Conservation (phyloP, 2,797 vertebrate species). For the Manis crassicaudata region DNA sequence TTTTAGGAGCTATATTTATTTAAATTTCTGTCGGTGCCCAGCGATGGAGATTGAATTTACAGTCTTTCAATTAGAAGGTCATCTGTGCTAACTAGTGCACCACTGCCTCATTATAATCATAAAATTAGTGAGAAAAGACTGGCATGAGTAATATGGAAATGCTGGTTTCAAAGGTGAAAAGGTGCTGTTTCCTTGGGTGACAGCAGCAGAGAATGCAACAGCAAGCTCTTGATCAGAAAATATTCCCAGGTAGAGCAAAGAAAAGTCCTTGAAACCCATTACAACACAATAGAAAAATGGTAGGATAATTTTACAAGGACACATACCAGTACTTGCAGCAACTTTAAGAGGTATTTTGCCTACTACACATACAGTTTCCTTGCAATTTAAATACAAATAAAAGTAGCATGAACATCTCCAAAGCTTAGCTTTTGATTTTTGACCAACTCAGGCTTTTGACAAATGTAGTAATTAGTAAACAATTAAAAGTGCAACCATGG, state of each 20-base stretch:
- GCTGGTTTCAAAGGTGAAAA: conserved; percentile 79
- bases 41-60: conserved; percentile 86
- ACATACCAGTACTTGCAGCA: not conserved
- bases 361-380: not conserved
- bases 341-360: not conserved
- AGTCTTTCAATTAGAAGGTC: conserved; percentile 90
- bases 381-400: conserved; percentile 17
- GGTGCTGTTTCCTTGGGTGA: conserved; percentile 68
- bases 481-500: not conserved
- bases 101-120: conserved; percentile 88
- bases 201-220: conserved; percentile 63
- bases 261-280: conserved; percentile 22
- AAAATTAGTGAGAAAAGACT: conserved; percentile 86
- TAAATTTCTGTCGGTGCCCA: conserved; percentile 83
- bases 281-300: not conserved
- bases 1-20: conserved; percentile 83
- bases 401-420: not conserved
- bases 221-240: conserved; percentile 69
- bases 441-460: not conserved
- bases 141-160: conserved; percentile 82
- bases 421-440: conserved; percentile 29
- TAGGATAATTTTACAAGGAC: not conserved
- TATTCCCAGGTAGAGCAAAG: conserved; percentile 54
- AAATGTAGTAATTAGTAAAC: not conserved
- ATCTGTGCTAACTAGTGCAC: conserved; percentile 85